These are phyloP conservation scores for Drosophila biarmipes DNA, from an alignment of 1,140 invertebrate species.

Conservation along the genomic window DNA sequence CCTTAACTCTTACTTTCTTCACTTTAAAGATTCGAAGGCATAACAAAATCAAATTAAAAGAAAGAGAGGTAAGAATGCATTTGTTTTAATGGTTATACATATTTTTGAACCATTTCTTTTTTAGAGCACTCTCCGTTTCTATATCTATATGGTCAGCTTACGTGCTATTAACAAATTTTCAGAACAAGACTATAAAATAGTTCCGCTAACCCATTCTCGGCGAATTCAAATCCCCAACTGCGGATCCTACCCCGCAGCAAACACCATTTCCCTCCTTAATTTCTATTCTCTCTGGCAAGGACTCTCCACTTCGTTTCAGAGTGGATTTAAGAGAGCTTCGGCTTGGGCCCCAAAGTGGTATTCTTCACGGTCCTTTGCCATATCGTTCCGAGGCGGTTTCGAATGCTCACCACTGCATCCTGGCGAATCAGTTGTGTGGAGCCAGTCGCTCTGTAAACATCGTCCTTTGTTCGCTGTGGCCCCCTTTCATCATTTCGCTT, in stretches of 20 bases:
- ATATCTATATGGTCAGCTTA: no score
- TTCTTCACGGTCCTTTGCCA: background rate
- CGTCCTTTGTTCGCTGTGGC: slow-evolving; percentile 3
- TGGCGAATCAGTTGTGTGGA: slow-evolving; percentile 2
- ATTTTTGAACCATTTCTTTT: background rate
- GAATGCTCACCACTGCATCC: background rate
- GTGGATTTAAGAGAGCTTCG: slow-evolving; percentile 6
- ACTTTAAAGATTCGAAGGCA: no score
- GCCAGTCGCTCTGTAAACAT: slow-evolving; percentile 3
- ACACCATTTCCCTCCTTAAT: background rate
- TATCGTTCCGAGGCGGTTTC: background rate
- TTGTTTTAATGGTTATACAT: no score
- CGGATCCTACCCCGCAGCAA: background rate
- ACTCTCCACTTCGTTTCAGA: background rate
- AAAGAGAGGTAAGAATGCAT: no score
- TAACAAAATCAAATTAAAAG: no score
- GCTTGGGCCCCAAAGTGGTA: background rate
- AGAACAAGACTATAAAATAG: background rate
- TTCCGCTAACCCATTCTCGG: background rate
- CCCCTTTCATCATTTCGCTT: background rate
- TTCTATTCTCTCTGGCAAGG: background rate
- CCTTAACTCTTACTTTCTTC: no score
- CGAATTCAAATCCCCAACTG: slow-evolving; percentile 1
- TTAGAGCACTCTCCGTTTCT: no score
- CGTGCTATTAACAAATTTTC: no score